Evolutionary conservation across 2,113 vertebrate genomes (phyloP).

Genomic region (Mus spicilegus): DNA sequence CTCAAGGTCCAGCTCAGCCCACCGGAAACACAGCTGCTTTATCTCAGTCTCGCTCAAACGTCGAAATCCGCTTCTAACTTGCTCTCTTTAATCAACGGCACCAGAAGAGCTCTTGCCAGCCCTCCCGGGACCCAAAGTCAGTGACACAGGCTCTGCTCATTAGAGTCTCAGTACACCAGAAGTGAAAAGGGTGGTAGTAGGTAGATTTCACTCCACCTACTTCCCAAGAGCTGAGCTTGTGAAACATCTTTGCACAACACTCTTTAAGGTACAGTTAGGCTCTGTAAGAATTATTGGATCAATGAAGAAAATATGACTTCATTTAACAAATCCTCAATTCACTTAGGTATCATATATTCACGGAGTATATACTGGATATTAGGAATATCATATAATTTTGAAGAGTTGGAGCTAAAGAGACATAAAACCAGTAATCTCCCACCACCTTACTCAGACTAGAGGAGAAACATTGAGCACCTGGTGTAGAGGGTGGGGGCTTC

Average conservation of each 20-base stretch:
- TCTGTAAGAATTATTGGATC: background rate
- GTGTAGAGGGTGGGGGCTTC: background rate
- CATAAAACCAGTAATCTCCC: background rate
- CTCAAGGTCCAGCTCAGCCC: background rate
- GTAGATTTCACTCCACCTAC: background rate
- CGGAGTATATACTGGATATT: background rate
- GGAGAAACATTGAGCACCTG: background rate
- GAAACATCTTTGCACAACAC: background rate
- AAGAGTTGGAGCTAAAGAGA: background rate
- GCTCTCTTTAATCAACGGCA: background rate
- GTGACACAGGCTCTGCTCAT: background rate
- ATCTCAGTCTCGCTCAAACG: background rate
- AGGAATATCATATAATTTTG: constrained; percentile 1
- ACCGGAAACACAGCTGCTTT: background rate
- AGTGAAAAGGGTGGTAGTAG: background rate
- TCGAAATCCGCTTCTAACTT: background rate
- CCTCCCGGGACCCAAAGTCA: too few relatives aligned
- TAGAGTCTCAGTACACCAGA: background rate
- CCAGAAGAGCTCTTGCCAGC: background rate
- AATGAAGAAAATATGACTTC: background rate
- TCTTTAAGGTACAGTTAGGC: background rate
- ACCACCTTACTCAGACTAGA: background rate
- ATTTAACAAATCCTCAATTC: background rate
- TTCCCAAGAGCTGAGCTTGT: background rate
- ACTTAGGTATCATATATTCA: constrained; percentile 29